These are phyloP conservation scores for Colius striatus DNA, from an alignment of 2,113 vertebrate genomes.

Conservation along the genomic window DNA sequence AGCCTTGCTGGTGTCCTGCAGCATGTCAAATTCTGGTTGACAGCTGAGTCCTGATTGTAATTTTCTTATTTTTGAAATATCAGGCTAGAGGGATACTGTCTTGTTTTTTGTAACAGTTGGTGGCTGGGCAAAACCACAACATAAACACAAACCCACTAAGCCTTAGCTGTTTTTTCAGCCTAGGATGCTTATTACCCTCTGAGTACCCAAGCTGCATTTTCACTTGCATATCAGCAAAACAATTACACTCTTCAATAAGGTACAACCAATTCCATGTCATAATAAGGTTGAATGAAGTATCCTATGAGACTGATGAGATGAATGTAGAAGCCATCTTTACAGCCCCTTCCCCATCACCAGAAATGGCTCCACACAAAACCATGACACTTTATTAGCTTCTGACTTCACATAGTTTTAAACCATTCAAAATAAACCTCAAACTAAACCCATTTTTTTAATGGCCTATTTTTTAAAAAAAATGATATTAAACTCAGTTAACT, in stretches of 20 bases:
- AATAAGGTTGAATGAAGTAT: too few species aligned
- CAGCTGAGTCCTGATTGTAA: neutral
- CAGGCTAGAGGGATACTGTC: neutral
- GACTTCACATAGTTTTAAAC: neutral
- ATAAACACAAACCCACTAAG: neutral
- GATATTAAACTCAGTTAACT: neutral
- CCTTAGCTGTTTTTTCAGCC: neutral
- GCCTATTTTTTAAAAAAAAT: neutral
- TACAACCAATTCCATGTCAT: too few species aligned
- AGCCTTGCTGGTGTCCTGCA: neutral
- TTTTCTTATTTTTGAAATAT: neutral
- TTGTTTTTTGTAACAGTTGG: neutral
- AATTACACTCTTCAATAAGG: too few species aligned
- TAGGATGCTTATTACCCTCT: neutral
- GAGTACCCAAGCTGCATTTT: too few species aligned
- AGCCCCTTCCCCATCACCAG: too few species aligned
- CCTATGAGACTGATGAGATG: too few species aligned
- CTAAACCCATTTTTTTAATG: too few species aligned
- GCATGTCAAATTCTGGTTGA: neutral
- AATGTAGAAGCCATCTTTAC: too few species aligned
- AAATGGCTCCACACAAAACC: too few species aligned
- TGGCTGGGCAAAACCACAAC: neutral
- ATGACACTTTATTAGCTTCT: neutral
- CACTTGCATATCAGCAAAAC: too few species aligned
- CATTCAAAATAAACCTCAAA: neutral